Evolutionary conservation across 2,113 vertebrate genomes (phyloP).

Genomic region (Calonectris borealis): DNA sequence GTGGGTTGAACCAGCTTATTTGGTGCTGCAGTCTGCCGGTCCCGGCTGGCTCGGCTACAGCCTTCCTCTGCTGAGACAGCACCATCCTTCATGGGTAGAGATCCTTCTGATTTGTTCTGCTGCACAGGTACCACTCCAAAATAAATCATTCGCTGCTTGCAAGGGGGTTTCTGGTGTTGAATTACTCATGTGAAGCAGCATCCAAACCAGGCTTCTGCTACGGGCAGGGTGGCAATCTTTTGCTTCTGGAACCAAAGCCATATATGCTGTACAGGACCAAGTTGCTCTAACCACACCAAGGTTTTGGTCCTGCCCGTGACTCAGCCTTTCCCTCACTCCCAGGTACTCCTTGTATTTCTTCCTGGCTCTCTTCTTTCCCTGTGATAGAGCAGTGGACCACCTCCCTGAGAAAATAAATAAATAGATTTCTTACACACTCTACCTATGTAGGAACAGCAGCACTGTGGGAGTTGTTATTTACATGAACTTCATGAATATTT

Average conservation of each 20-base stretch:
- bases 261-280: background rate
- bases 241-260: background rate
- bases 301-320: background rate
- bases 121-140: background rate
- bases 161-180: background rate
- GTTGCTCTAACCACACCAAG: background rate
- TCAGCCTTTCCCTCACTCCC: background rate
- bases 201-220: background rate
- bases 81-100: accelerated
- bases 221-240: background rate
- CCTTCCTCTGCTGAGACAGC: background rate
- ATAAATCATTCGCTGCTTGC: background rate
- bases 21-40: background rate
- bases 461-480: conserved; percentile 56
- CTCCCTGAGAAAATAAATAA: background rate
- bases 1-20: background rate
- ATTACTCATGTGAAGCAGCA: background rate
- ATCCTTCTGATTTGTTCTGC: background rate
- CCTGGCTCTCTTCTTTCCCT: background rate
- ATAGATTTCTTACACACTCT: background rate
- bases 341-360: background rate
- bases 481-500: conserved; percentile 69
- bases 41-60: accelerated
- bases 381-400: background rate
- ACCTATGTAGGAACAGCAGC: conserved; percentile 39